Conservation (phyloP, 2,888 invertebrate genomes). For the Eilema sororculum region DNA sequence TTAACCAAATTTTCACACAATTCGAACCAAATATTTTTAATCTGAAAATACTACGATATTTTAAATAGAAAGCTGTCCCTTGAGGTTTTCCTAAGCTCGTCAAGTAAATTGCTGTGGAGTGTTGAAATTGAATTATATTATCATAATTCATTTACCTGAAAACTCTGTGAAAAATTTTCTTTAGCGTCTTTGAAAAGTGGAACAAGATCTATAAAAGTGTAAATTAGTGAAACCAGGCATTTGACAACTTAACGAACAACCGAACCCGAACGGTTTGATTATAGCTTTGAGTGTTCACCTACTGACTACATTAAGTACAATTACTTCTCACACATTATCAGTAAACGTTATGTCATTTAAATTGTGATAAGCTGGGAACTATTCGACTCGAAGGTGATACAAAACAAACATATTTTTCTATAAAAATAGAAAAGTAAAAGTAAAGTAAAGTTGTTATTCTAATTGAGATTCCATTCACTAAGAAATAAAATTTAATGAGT, state of each 20-base stretch:
- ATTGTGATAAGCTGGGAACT: not conserved
- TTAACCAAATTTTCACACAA: not conserved
- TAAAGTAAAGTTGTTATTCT: not conserved
- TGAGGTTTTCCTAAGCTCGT: not conserved
- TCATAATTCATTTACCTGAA: not conserved
- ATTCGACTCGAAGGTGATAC: not conserved
- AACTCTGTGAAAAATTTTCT: not conserved
- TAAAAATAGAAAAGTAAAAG: not conserved
- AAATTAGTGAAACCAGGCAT: not conserved
- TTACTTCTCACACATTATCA: not conserved
- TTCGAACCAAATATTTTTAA: not conserved
- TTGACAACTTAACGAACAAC: not conserved
- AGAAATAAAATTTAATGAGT: not conserved
- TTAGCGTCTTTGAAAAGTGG: not conserved
- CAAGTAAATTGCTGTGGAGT: not conserved
- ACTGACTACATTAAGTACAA: not conserved
- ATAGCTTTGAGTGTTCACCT: too few species aligned
- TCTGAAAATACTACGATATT: not conserved
- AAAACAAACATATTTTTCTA: not conserved
- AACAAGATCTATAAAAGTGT: not conserved
- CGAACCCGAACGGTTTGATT: not conserved
- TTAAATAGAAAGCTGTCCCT: conserved; percentile 4
- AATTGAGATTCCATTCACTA: not conserved
- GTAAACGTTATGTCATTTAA: not conserved
- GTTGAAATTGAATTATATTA: conserved; percentile 3